These are phyloP conservation scores for Rhodophaea formosa DNA, from an alignment of 2,888 invertebrate genomes.

Conservation along the genomic window DNA sequence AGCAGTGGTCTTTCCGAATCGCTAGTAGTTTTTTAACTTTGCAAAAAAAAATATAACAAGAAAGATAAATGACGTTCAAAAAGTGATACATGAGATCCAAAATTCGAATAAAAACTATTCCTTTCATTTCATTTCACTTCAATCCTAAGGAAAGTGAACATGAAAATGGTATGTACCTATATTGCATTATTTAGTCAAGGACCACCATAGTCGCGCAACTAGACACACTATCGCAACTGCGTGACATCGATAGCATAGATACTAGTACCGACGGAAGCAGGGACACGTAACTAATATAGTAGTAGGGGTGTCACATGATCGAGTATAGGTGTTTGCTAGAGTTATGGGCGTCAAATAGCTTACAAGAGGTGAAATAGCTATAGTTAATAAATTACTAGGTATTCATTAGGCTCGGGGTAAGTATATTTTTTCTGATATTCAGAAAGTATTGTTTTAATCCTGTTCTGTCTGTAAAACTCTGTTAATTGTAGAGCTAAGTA, in stretches of 20 bases:
- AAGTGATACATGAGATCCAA: too few relatives aligned
- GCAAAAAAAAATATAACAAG: too few relatives aligned
- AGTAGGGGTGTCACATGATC: neutral
- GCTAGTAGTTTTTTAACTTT: too few relatives aligned
- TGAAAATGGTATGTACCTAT: neutral
- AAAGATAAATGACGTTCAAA: too few relatives aligned
- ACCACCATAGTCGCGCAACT: constrained; percentile 3
- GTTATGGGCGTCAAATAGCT: neutral
- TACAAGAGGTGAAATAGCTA: neutral
- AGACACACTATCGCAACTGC: neutral
- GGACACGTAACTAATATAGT: neutral
- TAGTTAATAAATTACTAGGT: neutral
- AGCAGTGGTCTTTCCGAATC: too few relatives aligned
- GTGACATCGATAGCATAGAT: neutral
- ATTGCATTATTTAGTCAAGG: neutral
- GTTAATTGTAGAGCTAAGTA: too few relatives aligned
- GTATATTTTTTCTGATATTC: too few relatives aligned
- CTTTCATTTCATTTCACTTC: too few relatives aligned
- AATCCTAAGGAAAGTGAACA: too few relatives aligned
- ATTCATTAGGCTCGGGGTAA: neutral
- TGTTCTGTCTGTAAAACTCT: too few relatives aligned
- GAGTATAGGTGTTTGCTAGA: neutral
- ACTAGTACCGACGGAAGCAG: neutral
- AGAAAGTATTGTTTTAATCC: too few relatives aligned
- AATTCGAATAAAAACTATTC: too few relatives aligned